Evolutionary conservation across 2,113 vertebrate genomes (phyloP).

Genomic region (Phalacrocorax carbo): DNA sequence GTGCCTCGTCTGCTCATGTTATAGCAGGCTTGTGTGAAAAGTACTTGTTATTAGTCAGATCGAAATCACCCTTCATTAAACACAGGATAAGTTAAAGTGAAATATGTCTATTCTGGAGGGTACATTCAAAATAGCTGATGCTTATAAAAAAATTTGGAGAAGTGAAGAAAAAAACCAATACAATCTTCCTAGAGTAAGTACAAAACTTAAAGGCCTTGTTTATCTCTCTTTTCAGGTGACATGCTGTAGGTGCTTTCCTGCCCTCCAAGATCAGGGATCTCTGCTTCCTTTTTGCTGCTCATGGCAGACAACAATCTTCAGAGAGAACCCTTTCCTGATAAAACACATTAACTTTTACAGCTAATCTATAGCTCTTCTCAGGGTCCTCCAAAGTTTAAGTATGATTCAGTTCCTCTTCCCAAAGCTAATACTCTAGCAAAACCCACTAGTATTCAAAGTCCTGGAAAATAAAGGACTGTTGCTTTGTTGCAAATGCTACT

Average conservation of each 20-base stretch:
- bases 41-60: background rate
- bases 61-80: background rate
- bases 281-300: background rate
- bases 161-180: background rate
- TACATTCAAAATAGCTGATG: background rate
- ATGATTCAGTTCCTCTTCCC: background rate
- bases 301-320: background rate
- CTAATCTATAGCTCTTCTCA: background rate
- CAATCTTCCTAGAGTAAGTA: rapidly evolving
- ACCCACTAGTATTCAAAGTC: background rate
- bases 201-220: background rate
- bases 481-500: background rate
- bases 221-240: background rate
- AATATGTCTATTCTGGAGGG: background rate
- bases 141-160: background rate
- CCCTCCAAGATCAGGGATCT: background rate
- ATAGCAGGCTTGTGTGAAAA: background rate
- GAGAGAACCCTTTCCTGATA: background rate
- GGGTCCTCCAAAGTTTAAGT: background rate
- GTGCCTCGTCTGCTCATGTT: rapidly evolving
- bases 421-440: background rate
- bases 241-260: background rate
- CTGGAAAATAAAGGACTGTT: background rate
- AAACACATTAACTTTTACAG: background rate
- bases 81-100: background rate